Percentiles rank a stretch among this genome's conserved stretches.
These are phyloP conservation scores for Drosophila yakuba DNA, from an alignment of 1,140 invertebrate genomes.

Conservation along the genomic window DNA sequence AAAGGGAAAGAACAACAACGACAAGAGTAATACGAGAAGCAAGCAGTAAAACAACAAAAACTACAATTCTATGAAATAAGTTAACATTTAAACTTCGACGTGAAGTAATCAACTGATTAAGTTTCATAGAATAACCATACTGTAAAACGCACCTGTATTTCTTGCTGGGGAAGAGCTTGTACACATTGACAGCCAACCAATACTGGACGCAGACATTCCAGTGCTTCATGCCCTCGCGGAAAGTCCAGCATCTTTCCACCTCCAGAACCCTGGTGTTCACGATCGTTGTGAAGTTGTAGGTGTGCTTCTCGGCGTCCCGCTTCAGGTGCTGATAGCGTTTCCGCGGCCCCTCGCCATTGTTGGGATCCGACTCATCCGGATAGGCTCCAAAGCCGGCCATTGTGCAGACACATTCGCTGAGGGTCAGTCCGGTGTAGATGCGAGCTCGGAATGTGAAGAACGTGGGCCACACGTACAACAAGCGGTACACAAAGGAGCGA, in stretches of 20 bases:
- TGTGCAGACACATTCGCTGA: conserved; percentile 96
- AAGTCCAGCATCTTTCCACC: conserved; percentile 91
- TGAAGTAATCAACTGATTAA: background rate
- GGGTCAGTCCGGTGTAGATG: conserved; percentile 94
- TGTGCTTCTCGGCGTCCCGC: conserved; percentile 85
- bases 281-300: conserved; percentile 93
- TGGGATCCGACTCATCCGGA: conserved; percentile 89
- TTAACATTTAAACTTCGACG: background rate
- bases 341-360: conserved; percentile 93
- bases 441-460: conserved; percentile 95
- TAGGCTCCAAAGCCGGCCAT: conserved; percentile 96
- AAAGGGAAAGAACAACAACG: conserved; percentile 38
- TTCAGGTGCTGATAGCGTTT: conserved; percentile 86
- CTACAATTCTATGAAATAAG: conserved; percentile 7
- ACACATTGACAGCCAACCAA: conserved; percentile 96
- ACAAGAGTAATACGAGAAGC: conserved; percentile 7
- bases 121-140: background rate
- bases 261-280: conserved; percentile 92
- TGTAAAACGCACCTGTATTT: conserved; percentile 69
- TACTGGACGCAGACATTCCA: conserved; percentile 99
- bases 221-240: conserved; percentile 93
- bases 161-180: conserved; percentile 92
- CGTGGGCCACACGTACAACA: conserved; percentile 93
- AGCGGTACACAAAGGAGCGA: conserved; percentile 89
- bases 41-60: conserved; percentile 3